These are phyloP conservation scores for Kryptopterus vitreolus DNA, from an alignment of 2,797 vertebrate species.

Conservation along the genomic window DNA sequence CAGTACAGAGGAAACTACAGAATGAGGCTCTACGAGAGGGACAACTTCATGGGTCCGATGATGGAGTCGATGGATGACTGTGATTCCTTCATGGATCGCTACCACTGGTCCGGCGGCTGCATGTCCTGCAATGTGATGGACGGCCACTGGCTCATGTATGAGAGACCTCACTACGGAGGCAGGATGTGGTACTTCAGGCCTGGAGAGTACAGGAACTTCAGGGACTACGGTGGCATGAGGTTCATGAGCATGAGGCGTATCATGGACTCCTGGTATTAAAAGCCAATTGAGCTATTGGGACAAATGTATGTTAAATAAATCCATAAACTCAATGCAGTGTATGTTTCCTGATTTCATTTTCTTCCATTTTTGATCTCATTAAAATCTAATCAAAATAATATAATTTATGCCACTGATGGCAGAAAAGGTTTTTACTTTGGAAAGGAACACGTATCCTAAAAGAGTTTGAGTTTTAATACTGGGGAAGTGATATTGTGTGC, in stretches of 20 bases:
- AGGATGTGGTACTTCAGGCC: slow-evolving; percentile 68
- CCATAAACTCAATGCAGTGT: neutral
- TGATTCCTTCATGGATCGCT: slow-evolving; percentile 53
- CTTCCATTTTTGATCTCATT: too few relatives aligned
- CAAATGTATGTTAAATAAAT: neutral
- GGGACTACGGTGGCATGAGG: slow-evolving; percentile 44
- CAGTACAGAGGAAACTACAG: slow-evolving; percentile 49
- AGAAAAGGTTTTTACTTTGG: neutral
- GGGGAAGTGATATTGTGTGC: neutral
- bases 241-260: slow-evolving; percentile 44
- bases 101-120: slow-evolving; percentile 57
- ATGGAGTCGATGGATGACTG: slow-evolving; percentile 57
- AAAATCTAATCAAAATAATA: neutral
- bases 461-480: neutral
- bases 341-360: neutral
- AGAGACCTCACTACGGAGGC: slow-evolving; percentile 67
- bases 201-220: slow-evolving; percentile 71
- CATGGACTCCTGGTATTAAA: slow-evolving; percentile 31
- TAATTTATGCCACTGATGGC: neutral
- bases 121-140: slow-evolving; percentile 69
- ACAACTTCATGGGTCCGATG: slow-evolving; percentile 59
- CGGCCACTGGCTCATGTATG: slow-evolving; percentile 72
- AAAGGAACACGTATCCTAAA: neutral
- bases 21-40: slow-evolving; percentile 59
- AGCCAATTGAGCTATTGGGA: neutral